Evolutionary conservation across 2,888 invertebrate species (phyloP), one percentile per base, ranked within the genome.

Genomic region (Dasypolia templi): DNA sequence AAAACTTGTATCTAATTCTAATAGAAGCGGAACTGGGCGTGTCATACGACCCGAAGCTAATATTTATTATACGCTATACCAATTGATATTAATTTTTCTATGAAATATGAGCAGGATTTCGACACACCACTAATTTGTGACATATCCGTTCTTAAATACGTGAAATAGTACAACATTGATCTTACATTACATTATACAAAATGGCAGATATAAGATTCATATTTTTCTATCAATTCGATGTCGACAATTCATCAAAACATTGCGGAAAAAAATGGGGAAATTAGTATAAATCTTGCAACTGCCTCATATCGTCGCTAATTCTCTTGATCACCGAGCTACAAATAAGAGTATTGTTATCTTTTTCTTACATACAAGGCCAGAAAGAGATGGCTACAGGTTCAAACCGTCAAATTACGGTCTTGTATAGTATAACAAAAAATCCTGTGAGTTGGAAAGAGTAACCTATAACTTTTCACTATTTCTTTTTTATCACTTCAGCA

Each of bases 161-260:
- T 58, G 9, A 42, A 3, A 42, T 6, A 22, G 1, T 61, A n/a
- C 17, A 53, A 61, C 53, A 74, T 74, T 73, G 22, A 61, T 39
- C 53, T 62, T 61, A 39, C 11, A n/a, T n/a, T 35, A n/a, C 12
- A 35, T 70, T 0, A 17, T 3, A 49, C 26, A n/a, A 61, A 74
- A 29, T n/a, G 75, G 55, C 73, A 55, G 46, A n/a, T 74, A 14
- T 56, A 26, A 74, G 53, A 53, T 53, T 61, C 11, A 22, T 66
- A 19, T n/a, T 29, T 62, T 46, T 19, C 19, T 26, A 42, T 44
- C 22, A 62, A 22, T 7, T 44, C 7, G 22, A 29, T 22, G 12
- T 3, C 61, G 19, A 26, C 19, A 42, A 19, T 62, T 42, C 6
- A 26, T 62, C 12, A 32, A 49, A n/a, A 32, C 17, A 32, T 49